Conservation (phyloP, 2,888 invertebrate species). For the Philopedon plagiatum region DNA sequence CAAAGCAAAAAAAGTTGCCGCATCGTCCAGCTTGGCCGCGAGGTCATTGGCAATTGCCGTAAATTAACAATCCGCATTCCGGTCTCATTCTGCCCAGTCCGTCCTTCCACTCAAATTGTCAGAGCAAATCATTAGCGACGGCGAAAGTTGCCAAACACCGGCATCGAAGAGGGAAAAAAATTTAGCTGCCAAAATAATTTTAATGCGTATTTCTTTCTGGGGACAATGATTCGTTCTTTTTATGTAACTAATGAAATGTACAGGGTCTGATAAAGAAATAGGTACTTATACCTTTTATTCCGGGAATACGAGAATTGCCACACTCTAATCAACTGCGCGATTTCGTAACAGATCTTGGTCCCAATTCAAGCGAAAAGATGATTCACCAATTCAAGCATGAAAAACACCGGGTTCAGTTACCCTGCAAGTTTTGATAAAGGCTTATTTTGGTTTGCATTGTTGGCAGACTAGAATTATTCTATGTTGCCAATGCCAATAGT, state of each 20-base stretch:
- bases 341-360: background rate
- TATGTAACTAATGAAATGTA: background rate
- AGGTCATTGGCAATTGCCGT: constrained; percentile 19
- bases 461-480: background rate
- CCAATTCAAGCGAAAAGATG: constrained; percentile 12
- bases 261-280: background rate
- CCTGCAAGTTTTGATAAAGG: background rate
- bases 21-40: background rate
- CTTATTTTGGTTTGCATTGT: background rate
- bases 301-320: no score
- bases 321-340: background rate
- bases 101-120: constrained; percentile 14
- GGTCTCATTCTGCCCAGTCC: constrained; percentile 3
- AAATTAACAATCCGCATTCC: constrained; percentile 16
- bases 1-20: background rate
- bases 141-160: constrained; percentile 20
- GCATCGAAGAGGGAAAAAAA: constrained; percentile 3
- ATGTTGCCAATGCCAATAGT: no score
- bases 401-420: constrained; percentile 3
- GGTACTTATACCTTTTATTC: no score
- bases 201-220: constrained; percentile 8
- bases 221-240: constrained; percentile 1
- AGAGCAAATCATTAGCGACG: constrained; percentile 20
- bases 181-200: constrained; percentile 16
- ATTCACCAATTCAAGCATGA: constrained; percentile 8